These are phyloP conservation scores for Alosa alosa DNA, from an alignment of 2,113 vertebrate species.

Conservation along the genomic window DNA sequence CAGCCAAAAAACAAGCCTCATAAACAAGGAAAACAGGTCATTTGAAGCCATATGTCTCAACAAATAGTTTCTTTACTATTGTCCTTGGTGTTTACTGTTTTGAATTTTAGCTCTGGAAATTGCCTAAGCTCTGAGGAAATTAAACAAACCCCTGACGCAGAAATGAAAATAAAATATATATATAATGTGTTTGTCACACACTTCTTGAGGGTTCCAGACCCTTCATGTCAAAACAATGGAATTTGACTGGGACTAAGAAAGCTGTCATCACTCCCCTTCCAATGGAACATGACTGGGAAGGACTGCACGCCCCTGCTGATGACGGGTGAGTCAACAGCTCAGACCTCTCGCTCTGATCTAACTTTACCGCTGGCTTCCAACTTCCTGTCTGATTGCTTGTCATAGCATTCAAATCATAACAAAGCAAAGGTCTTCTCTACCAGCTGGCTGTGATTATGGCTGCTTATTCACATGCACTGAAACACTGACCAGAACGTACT, in stretches of 20 bases:
- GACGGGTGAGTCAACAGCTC: not conserved
- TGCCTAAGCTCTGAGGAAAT: not conserved
- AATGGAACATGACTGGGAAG: not conserved
- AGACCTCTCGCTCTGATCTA: not conserved
- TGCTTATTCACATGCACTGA: not conserved
- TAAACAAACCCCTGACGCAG: not conserved
- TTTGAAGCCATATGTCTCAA: not conserved
- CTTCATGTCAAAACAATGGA: not conserved
- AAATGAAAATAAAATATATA: not conserved
- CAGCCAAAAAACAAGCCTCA: slow-evolving; percentile 33
- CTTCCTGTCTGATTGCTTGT: not conserved
- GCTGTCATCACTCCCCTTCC: not conserved
- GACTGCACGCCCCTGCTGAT: not conserved
- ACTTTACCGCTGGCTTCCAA: not conserved
- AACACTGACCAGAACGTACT: not conserved
- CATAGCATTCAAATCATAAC: not conserved
- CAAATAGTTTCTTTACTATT: not conserved
- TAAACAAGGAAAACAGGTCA: slow-evolving; percentile 6
- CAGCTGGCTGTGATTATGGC: not conserved
- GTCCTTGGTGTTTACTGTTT: not conserved
- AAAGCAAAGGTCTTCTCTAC: not conserved
- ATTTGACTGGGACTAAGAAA: not conserved
- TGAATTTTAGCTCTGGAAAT: not conserved
- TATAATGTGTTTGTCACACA: not conserved
- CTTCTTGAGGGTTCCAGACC: not conserved